Conservation (phyloP, 1,140 invertebrate species). For the Spodoptera frugiperda region DNA sequence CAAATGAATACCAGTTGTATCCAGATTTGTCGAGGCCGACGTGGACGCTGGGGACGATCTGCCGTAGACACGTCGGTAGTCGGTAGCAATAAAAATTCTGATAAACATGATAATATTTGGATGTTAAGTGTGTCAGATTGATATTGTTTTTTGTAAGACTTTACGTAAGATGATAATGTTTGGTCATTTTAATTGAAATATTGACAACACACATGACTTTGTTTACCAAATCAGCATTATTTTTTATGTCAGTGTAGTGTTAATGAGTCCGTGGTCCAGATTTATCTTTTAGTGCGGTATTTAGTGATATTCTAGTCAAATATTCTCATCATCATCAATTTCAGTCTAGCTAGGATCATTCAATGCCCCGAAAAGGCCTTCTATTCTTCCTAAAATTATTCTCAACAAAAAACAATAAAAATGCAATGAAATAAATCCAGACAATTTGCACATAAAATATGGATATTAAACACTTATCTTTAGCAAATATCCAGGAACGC, state of each 20-base stretch:
- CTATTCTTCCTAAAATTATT: no score
- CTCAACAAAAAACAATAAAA: no score
- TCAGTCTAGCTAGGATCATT: no score
- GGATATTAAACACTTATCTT: conserved; percentile 23
- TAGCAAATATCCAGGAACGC: conserved; percentile 4
- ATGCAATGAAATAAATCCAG: neutral
- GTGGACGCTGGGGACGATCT: conserved; percentile 13
- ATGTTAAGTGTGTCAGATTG: conserved; percentile 16
- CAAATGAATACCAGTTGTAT: conserved; percentile 59
- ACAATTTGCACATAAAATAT: conserved; percentile 5
- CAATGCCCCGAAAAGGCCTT: no score
- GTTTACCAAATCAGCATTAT: neutral
- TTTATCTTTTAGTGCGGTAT: no score
- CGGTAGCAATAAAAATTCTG: conserved; percentile 23
- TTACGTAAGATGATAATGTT: neutral
- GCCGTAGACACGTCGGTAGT: neutral
- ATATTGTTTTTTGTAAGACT: conserved; percentile 17
- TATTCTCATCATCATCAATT: no score
- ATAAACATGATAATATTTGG: conserved; percentile 40
- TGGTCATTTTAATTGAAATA: neutral
- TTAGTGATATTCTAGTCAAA: no score
- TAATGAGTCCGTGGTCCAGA: no score
- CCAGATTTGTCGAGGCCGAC: conserved; percentile 55
- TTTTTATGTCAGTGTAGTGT: no score
- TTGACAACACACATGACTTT: neutral